Base-by-base conservation (phyloP, 2,113 vertebrate species). In the Eretmochelys imbricata region DNA sequence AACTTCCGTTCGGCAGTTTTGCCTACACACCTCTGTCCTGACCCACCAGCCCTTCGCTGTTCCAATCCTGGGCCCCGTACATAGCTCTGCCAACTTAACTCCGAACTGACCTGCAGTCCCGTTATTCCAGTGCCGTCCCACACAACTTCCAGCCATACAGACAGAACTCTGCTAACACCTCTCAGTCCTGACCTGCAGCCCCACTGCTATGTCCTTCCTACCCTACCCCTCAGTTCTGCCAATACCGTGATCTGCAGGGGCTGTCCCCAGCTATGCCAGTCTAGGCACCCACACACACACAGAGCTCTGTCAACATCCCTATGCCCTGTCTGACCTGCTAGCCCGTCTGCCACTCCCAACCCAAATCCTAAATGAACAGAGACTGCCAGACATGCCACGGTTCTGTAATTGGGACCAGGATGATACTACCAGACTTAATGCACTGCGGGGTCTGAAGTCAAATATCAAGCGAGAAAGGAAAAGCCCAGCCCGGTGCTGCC, bases 101-200 rank as follows among this genome's bases (percentile, higher is more conserved):
- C 75, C 91, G 84, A 94, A 96, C 97, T 87, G 95, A 87, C 89
- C 94, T 59, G 27, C 11, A 94, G 75, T n/a, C 72, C 59, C 62
- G 82, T 95, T 92, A 50, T 4, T 25, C 25, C 46, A 31, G 78
- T n/a, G 65, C 42, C 89, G 12, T 81, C 95, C 95, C 93, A 59
- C 50, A 51, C 27, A 16, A 93, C 5, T 25, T 46, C 86, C 35
- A 84, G 75, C 94, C 75, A 85, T 59, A 59, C 82, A 62, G 12
- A 29, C 51, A 76, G 85, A 91, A 93, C 82, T 95, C 87, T 90
- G 89, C 94, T 90, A 94, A 96, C 90, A 96, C 91, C 88, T 95
- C 94, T 90, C 90, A 96, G 94, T 96, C 93, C 95, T 97, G 88
- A 94, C 95, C 95, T 97, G 90, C 93, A 95, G 96, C 91, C 84